A percentile compares a stretch with the other conserved stretches of the same genome.
Conservation (phyloP, 2,797 vertebrate species). For the Malurus leucopterus region DNA sequence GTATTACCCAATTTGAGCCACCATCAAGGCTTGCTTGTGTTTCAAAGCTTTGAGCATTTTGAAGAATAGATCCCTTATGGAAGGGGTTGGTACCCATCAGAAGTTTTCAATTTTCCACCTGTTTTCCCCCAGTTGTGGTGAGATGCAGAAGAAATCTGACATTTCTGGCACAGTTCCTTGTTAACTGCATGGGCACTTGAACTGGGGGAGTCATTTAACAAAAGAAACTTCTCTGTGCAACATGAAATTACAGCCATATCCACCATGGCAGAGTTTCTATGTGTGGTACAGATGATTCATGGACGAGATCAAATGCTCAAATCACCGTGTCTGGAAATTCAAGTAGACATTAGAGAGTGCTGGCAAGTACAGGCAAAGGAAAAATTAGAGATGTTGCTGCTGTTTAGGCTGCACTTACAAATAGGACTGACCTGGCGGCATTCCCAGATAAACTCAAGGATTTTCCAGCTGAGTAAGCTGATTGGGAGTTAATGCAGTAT, state of each 20-base stretch:
- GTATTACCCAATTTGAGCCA: background rate
- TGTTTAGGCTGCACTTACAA: conserved; percentile 29
- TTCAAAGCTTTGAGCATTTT: background rate
- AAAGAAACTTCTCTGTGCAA: background rate
- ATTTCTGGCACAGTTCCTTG: background rate
- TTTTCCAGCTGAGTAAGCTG: conserved; percentile 41
- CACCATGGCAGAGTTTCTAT: background rate
- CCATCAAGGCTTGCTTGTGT: background rate
- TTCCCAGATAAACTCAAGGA: conserved; percentile 41
- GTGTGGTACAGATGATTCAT: background rate
- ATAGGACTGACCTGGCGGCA: conserved; percentile 6
- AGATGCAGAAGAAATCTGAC: background rate
- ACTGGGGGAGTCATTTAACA: background rate
- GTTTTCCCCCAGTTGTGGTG: background rate
- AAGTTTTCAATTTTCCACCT: background rate
- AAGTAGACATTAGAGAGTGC: background rate
- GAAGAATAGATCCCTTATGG: background rate
- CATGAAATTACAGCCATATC: background rate
- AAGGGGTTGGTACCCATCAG: background rate
- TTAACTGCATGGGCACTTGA: background rate
- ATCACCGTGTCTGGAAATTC: background rate
- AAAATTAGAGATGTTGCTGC: conserved; percentile 10
- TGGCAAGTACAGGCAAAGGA: background rate
- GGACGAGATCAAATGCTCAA: conserved; percentile 3
- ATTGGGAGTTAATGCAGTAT: conserved; percentile 37